Evolutionary conservation across 2,888 invertebrate genomes (phyloP).

Genomic region (Philereme transversata): DNA sequence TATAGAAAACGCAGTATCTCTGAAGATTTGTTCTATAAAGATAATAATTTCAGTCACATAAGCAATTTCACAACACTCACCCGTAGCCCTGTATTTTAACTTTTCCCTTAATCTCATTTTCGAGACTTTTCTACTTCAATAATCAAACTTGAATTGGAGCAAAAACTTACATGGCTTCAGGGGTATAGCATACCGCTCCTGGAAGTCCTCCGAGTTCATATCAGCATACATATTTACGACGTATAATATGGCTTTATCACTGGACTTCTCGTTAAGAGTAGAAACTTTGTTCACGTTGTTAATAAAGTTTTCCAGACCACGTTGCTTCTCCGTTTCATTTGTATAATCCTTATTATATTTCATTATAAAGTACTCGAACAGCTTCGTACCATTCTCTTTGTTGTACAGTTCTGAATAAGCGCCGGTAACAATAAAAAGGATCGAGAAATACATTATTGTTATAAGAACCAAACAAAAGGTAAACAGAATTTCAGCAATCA

Average conservation of each 20-base stretch:
- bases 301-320: constrained; percentile 51
- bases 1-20: too few relatives aligned
- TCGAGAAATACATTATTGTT: constrained; percentile 6
- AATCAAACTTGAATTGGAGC: not conserved
- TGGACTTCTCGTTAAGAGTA: constrained; percentile 48
- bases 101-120: too few relatives aligned
- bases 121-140: too few relatives aligned
- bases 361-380: constrained; percentile 52
- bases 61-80: too few relatives aligned
- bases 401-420: constrained; percentile 16
- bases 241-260: constrained; percentile 44
- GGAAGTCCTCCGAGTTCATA: constrained; percentile 47
- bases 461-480: not conserved
- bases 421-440: constrained; percentile 7
- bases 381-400: constrained; percentile 22
- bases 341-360: constrained; percentile 54
- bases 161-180: constrained; percentile 58
- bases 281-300: constrained; percentile 50
- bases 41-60: too few relatives aligned
- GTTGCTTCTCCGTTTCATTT: constrained; percentile 41
- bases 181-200: constrained; percentile 51
- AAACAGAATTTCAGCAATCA: not conserved
- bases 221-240: constrained; percentile 60
- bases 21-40: too few relatives aligned
- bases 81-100: too few relatives aligned